A percentile compares a stretch with the other conserved stretches of the same genome.
Evolutionary conservation across 2,797 vertebrate species (phyloP).

Genomic region (Gymnopithys bicolor): DNA sequence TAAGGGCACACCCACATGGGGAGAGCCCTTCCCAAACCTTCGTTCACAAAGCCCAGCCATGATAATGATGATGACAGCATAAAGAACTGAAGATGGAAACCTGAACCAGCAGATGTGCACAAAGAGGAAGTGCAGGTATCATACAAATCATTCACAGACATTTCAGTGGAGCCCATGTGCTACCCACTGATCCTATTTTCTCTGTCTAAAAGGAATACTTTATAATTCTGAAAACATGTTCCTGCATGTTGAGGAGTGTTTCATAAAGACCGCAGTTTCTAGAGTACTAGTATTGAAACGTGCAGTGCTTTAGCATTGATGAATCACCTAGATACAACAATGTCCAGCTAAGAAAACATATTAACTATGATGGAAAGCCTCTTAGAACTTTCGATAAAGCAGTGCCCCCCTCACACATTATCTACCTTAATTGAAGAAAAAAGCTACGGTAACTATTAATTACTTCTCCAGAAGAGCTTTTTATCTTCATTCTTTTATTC

Average conservation of each 20-base stretch:
- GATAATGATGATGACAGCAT: too few relatives aligned
- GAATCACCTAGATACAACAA: neutral
- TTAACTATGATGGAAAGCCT: neutral
- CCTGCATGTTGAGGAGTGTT: neutral
- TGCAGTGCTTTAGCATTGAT: neutral
- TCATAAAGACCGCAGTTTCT: neutral
- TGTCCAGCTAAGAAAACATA: neutral
- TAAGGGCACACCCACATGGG: too few relatives aligned
- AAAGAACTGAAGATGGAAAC: neutral
- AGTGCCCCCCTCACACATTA: accelerated
- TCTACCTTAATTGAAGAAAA: neutral
- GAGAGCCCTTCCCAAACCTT: too few relatives aligned
- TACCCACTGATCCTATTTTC: neutral
- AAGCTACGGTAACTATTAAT: neutral
- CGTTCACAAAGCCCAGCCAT: too few relatives aligned
- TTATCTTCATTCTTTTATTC: neutral
- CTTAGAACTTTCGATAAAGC: neutral
- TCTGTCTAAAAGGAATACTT: neutral
- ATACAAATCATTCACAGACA: neutral
- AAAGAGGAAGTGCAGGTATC: neutral
- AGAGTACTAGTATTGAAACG: neutral
- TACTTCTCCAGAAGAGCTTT: neutral
- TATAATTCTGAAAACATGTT: neutral
- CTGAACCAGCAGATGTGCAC: neutral
- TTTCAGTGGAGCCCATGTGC: neutral